Percentiles rank a stretch among this genome's conserved stretches.
Evolutionary conservation across 2,888 invertebrate species (phyloP).

Genomic region (Drosophila mimica): DNA sequence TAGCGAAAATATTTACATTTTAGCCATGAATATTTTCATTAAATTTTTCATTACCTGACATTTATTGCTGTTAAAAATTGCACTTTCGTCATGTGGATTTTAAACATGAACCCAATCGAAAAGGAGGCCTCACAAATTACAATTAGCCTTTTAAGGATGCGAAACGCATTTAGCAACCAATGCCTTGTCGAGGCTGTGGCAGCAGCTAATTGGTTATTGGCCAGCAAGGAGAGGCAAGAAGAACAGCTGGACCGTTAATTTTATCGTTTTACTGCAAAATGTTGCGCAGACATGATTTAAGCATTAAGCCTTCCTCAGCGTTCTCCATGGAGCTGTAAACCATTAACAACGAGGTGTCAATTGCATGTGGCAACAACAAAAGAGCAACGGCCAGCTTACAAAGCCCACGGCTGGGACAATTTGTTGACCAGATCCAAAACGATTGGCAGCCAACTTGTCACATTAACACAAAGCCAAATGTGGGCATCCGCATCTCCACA

Average conservation of each 20-base stretch:
- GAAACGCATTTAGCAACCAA: not conserved
- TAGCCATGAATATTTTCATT: not conserved
- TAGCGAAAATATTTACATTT: no score
- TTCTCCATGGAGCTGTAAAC: slow-evolving; percentile 35
- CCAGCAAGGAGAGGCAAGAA: slow-evolving; percentile 1
- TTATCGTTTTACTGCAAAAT: slow-evolving; percentile 45
- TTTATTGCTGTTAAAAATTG: not conserved
- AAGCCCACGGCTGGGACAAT: slow-evolving; percentile 34
- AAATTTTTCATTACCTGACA: not conserved
- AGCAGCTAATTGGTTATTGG: slow-evolving; percentile 18
- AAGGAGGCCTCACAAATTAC: slow-evolving; percentile 39
- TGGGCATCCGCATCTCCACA: slow-evolving; percentile 39
- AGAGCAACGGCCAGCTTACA: slow-evolving; percentile 12
- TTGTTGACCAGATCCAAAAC: slow-evolving; percentile 47
- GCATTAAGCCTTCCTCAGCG: slow-evolving; percentile 60
- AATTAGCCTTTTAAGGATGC: slow-evolving; percentile 58
- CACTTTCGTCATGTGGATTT: not conserved
- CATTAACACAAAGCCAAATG: slow-evolving; percentile 76
- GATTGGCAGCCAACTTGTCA: slow-evolving; percentile 71
- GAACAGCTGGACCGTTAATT: slow-evolving; percentile 31
- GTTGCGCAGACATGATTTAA: slow-evolving; percentile 60
- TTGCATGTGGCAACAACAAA: slow-evolving; percentile 65
- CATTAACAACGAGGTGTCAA: slow-evolving; percentile 78
- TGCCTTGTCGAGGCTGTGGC: slow-evolving; percentile 1
- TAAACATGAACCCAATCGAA: not conserved